Base-by-base conservation (phyloP, 2,888 invertebrate species). In the Acanthosepion pharaonis region DNA sequence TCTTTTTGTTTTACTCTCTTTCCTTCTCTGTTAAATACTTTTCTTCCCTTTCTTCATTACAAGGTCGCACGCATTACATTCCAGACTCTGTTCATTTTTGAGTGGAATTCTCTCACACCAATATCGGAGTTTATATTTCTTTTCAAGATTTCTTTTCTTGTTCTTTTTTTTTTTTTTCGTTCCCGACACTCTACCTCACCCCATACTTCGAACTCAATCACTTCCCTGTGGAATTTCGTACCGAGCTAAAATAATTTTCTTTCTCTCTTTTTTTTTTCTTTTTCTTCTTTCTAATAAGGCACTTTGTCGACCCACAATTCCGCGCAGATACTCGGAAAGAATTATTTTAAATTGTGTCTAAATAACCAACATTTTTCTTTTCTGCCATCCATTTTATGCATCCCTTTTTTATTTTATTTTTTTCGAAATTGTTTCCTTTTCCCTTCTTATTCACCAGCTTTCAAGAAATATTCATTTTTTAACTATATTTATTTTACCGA, bases 281-380 rank as follows among this genome's bases (percentile, higher is more conserved):
- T n/a, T 33, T 78, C n/a, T 78, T 78, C n/a, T 78, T n/a, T 78
- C 78, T 78, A 78, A 78, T 78, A 78, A 78, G 78, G n/a, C n/a
- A 78, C n/a, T 78, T 78, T 78, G 33, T n/a, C 78, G 78, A 78
- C n/a, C 78, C 9, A 78, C 23, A 78, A 33, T n/a, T 78, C n/a
- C 15, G 33, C 15, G 78, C 78, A 78, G 33, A n/a, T 78, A 78
- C 78, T 78, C 78, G 78, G 78, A 78, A n/a, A n/a, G 33, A 33
- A 78, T 78, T 78, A 78, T 78, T 78, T 78, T n/a, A 78, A 78
- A 78, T 78, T 78, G n/a, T 78, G 78, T 33, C 78, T 11, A 78
- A 78, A 78, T 78, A n/a, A n/a, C 15, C 78, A 33, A 33, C n/a
- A n/a, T 78, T 23, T 78, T 18, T 15, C 11, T n/a, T 4, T 5